phyloP scores from a whole-genome alignment of 2,113 vertebrate species.

The Dryoscopus gambensis region DNA sequence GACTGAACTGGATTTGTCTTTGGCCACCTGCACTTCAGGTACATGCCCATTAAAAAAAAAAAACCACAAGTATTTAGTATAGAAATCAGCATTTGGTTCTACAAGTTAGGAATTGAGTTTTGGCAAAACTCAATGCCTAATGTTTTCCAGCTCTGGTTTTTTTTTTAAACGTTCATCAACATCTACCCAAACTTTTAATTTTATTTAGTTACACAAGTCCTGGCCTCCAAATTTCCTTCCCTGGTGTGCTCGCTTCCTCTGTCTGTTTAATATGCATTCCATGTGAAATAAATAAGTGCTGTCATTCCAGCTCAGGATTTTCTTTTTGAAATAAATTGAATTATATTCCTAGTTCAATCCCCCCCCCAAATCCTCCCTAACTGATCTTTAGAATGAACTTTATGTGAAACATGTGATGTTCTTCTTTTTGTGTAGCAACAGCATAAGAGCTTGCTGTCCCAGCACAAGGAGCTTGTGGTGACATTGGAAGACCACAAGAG shows the following conservation, averaged over 20 bases:
- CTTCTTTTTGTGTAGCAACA: slow-evolving; percentile 82
- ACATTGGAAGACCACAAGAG: slow-evolving; percentile 98
- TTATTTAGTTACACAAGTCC: neutral
- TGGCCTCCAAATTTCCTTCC: neutral
- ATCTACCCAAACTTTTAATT: neutral
- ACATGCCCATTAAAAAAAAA: neutral
- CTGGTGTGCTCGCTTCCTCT: neutral
- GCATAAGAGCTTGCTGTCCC: slow-evolving; percentile 89
- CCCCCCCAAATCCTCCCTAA: neutral
- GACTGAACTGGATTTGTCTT: neutral
- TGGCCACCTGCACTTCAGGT: neutral
- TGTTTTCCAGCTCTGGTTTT: neutral
- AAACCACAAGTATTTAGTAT: neutral
- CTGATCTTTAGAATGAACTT: neutral
- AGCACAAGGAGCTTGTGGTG: slow-evolving; percentile 89
- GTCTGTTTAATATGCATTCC: neutral
- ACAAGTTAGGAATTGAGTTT: neutral
- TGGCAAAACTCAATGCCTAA: neutral
- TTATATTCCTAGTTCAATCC: neutral
- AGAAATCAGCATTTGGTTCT: neutral
- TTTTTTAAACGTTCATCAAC: neutral
- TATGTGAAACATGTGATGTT: slow-evolving; percentile 42
- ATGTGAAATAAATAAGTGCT: neutral
- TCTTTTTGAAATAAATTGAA: neutral
- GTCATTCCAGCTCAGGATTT: neutral